These are phyloP conservation scores for Oceanodroma tethys DNA, from an alignment of 2,113 vertebrate genomes.

Conservation along the genomic window DNA sequence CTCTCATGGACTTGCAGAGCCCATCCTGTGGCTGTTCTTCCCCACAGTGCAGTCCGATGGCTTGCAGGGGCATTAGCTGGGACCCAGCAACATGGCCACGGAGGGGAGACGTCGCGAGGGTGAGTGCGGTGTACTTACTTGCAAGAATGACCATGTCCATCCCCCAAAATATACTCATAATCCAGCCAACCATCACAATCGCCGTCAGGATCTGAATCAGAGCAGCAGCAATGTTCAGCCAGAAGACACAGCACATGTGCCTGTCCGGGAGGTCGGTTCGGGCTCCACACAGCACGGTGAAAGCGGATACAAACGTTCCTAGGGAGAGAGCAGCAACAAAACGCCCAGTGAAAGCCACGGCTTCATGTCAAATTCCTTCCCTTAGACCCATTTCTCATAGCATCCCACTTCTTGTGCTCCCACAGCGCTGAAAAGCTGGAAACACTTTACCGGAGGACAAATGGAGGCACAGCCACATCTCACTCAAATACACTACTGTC, in stretches of 20 bases:
- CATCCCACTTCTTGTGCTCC: not conserved
- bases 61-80: not conserved
- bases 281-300: slow-evolving; percentile 92
- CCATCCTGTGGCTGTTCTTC: not conserved
- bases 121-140: slow-evolving; percentile 77
- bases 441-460: not conserved
- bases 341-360: not conserved
- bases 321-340: slow-evolving; percentile 9
- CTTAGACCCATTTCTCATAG: fast-evolving
- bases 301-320: slow-evolving; percentile 95
- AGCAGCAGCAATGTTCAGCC: slow-evolving; percentile 94
- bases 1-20: not conserved
- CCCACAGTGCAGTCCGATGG: fast-evolving
- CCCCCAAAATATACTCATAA: slow-evolving; percentile 99
- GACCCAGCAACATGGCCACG: fast-evolving
- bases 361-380: not conserved
- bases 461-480: not conserved
- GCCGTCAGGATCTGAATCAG: slow-evolving; percentile 95
- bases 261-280: slow-evolving; percentile 89
- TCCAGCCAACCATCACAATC: slow-evolving; percentile 98
- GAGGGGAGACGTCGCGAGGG: not conserved
- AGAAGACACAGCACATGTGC: slow-evolving; percentile 94
- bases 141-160: slow-evolving; percentile 99
- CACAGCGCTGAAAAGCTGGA: not conserved
- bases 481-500: fast-evolving